Base-by-base conservation (phyloP, 2,888 invertebrate genomes). In the Polymixis lichenea region DNA sequence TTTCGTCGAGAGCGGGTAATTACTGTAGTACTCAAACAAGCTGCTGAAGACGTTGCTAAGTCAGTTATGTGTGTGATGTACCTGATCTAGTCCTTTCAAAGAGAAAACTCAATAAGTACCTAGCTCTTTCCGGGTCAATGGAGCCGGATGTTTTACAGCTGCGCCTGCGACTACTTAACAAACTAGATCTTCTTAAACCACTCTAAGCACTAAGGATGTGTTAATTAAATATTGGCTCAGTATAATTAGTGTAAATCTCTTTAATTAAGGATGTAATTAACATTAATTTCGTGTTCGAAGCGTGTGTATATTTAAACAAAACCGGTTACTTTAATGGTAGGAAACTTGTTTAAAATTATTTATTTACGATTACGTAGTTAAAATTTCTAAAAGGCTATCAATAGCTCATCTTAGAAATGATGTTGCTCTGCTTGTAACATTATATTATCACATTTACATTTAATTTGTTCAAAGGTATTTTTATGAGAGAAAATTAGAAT, bases 181-280 rank as follows among this genome's bases (percentile, higher is more conserved):
- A 75, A 32, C 53, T 22, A 62, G 25, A 62, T 60, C 17, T 53
- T 43, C 22, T 53, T 65, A n/a, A 53, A 32, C 25, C n/a, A 49
- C 25, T 38, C 2, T 38, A 2, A 60, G 49, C 58, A 76, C 51
- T 77, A 80, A 75, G 61, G 51, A 67, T 80, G 65, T 83, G 58
- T 64, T 78, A 60, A 83, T 80, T 64, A 64, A 83, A 78, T 78
- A 83, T 83, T 70, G 49, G 22, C 46, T 38, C 28, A 62, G 28
- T 25, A 64, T 71, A 78, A 61, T 69, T 56, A 32, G 56, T 64
- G 15, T 74, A 53, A 56, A 81, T 64, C 43, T 68, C 17, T 15
- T 64, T 79, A 64, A 80, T 74, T 80, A 80, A 71, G 60, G 81
- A 80, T 71, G 75, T 61, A 64, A 71, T 75, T 60, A 49, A 17